Evolutionary conservation across 1,140 invertebrate genomes (phyloP).

Genomic region (Ruditapes philippinarum): DNA sequence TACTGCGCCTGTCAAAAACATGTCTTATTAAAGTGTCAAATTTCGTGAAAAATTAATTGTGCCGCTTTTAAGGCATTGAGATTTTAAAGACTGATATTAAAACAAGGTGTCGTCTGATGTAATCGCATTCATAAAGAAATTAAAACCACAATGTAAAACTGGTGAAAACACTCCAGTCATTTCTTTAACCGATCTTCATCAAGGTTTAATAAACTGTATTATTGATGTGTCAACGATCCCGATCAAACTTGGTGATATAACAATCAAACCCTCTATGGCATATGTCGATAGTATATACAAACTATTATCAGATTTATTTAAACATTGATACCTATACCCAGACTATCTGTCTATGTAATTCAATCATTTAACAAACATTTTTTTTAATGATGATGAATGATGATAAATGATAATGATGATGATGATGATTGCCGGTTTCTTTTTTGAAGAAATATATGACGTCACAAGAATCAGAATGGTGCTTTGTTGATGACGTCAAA

Average conservation of each 20-base stretch:
- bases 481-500: too few species aligned
- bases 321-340: background rate
- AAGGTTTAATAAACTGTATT: slow-evolving; percentile 48
- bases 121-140: slow-evolving; percentile 21
- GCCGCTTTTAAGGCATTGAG: background rate
- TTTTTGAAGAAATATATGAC: too few species aligned
- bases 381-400: background rate
- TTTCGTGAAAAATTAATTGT: slow-evolving; percentile 58
- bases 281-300: slow-evolving; percentile 38
- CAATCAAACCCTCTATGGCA: slow-evolving; percentile 38
- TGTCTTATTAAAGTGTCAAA: slow-evolving; percentile 55
- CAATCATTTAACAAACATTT: background rate
- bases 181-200: slow-evolving; percentile 13
- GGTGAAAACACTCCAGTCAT: slow-evolving; percentile 27
- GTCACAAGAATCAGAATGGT: too few species aligned
- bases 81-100: slow-evolving; percentile 24
- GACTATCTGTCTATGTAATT: background rate
- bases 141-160: slow-evolving; percentile 13
- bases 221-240: slow-evolving; percentile 31
- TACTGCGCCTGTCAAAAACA: background rate
- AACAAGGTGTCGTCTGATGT: slow-evolving; percentile 38
- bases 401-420: background rate
- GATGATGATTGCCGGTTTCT: too few species aligned
- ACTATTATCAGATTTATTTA: slow-evolving; percentile 25
- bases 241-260: slow-evolving; percentile 11